phyloP scores from a whole-genome alignment of 2,113 vertebrate genomes.

The Proteles cristata region DNA sequence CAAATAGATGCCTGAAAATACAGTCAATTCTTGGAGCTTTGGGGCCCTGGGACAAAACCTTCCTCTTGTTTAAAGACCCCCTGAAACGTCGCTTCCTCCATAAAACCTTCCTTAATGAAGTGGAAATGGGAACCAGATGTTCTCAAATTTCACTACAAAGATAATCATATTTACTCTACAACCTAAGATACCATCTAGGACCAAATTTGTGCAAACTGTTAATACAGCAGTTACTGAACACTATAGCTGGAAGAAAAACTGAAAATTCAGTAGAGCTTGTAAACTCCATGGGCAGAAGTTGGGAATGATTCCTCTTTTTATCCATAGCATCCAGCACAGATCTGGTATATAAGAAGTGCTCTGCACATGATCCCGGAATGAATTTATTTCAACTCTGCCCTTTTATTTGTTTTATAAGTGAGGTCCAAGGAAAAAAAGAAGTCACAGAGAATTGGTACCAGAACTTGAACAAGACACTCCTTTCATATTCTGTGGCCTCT shows the following conservation, averaged over 20 bases:
- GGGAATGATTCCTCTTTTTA: neutral
- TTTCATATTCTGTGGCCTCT: neutral
- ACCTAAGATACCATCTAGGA: slow-evolving; percentile 75
- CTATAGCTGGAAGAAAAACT: neutral
- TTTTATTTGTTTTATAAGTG: slow-evolving; percentile 44
- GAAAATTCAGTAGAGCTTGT: neutral
- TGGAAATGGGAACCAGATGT: slow-evolving; percentile 82
- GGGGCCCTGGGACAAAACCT: slow-evolving; percentile 67
- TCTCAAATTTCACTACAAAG: slow-evolving; percentile 68
- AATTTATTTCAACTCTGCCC: neutral
- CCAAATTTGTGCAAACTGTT: slow-evolving; percentile 68
- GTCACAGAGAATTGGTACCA: neutral
- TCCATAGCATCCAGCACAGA: neutral
- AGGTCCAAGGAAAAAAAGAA: neutral
- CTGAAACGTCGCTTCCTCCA: slow-evolving; percentile 77
- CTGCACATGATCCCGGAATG: neutral
- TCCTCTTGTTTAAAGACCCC: slow-evolving; percentile 77
- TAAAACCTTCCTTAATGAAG: slow-evolving; percentile 77
- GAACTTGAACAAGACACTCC: neutral
- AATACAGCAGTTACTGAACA: slow-evolving; percentile 58
- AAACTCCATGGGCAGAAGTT: slow-evolving; percentile 15
- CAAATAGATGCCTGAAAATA: slow-evolving; percentile 65
- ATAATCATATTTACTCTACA: slow-evolving; percentile 78
- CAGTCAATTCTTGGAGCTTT: slow-evolving; percentile 40
- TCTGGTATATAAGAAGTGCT: neutral